Conservation (phyloP, 2,113 vertebrate genomes). For the Zapornia atra region DNA sequence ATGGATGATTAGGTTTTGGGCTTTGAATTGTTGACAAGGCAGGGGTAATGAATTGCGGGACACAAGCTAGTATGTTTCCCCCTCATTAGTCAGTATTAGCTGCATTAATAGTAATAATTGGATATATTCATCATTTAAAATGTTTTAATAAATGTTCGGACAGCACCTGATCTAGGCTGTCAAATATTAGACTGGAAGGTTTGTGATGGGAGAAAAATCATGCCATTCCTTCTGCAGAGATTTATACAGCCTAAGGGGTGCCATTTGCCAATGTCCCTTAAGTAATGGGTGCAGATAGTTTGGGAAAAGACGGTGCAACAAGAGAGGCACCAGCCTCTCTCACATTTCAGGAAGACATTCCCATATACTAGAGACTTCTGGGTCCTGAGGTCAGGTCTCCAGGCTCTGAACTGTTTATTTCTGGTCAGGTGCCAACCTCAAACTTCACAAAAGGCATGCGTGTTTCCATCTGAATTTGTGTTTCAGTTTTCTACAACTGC, state of each 20-base stretch:
- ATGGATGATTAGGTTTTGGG: conserved; percentile 87
- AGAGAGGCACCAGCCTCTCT: neutral
- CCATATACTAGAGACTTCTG: neutral
- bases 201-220: conserved; percentile 80
- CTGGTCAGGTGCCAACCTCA: neutral
- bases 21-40: conserved; percentile 89
- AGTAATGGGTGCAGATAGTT: conserved; percentile 18
- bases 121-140: conserved; percentile 90
- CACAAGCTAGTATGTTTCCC: conserved; percentile 79
- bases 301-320: neutral
- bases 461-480: neutral
- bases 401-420: neutral
- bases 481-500: neutral
- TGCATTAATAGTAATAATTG: conserved; percentile 91
- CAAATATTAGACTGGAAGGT: conserved; percentile 78
- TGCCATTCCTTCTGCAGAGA: conserved; percentile 71
- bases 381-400: neutral
- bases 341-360: neutral
- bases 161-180: conserved; percentile 84
- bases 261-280: conserved; percentile 58
- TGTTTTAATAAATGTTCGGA: conserved; percentile 91
- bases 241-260: conserved; percentile 71
- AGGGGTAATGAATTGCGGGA: conserved; percentile 87
- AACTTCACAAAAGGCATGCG: neutral
- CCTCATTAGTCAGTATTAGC: conserved; percentile 90